phyloP scores from a whole-genome alignment of 2,113 vertebrate species.

The Pogonocichla stellata region DNA sequence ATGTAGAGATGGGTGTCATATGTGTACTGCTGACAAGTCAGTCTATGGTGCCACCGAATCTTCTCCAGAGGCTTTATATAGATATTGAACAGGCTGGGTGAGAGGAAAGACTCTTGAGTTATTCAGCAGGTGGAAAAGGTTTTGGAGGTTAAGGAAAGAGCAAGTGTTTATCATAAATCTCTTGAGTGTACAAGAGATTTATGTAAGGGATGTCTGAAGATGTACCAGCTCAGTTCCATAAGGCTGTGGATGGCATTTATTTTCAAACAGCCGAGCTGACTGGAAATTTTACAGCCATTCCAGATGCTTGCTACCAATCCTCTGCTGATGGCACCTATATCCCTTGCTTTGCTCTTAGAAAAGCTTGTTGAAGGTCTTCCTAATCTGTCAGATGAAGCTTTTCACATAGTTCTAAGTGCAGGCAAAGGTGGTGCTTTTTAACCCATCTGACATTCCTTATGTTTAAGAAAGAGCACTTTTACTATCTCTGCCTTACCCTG shows the following conservation, averaged over 20 bases:
- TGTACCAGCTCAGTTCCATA: slow-evolving; percentile 19
- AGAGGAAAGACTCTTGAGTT: slow-evolving; percentile 43
- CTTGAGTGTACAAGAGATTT: slow-evolving; percentile 16
- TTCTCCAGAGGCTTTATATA: slow-evolving; percentile 57
- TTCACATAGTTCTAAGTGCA: not conserved
- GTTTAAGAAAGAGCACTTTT: not conserved
- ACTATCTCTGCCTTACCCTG: not conserved
- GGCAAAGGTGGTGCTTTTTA: not conserved
- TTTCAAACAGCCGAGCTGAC: slow-evolving; percentile 32
- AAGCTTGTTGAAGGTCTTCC: not conserved
- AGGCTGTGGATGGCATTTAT: not conserved
- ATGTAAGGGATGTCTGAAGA: slow-evolving; percentile 38
- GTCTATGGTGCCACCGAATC: slow-evolving; percentile 19
- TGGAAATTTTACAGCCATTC: not conserved
- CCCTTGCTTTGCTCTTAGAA: not conserved
- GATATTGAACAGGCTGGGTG: slow-evolving; percentile 5
- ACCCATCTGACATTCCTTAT: not conserved
- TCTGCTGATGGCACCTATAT: not conserved
- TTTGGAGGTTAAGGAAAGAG: slow-evolving; percentile 55
- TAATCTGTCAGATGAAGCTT: not conserved
- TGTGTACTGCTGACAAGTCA: slow-evolving; percentile 51
- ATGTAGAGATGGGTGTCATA: slow-evolving; percentile 40
- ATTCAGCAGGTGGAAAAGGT: slow-evolving; percentile 59
- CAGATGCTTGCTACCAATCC: slow-evolving; percentile 6
- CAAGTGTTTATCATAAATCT: slow-evolving; percentile 67